Evolutionary conservation across 2,888 invertebrate genomes (phyloP), one percentile per base, ranked within the genome.

Genomic region (Odiellus spinosus): DNA sequence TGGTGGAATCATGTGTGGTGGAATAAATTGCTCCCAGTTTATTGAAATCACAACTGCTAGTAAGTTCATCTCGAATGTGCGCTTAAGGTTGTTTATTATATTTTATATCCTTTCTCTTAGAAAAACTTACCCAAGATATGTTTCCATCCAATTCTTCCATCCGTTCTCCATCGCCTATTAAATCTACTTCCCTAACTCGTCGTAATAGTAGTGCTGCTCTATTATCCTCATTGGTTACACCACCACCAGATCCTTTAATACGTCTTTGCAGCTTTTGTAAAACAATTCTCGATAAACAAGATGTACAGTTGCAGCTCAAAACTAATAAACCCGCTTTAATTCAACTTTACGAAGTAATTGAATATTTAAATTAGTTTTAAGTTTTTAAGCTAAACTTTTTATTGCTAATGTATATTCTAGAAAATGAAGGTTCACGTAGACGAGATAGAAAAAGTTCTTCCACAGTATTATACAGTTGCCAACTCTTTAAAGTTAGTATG

Each of bases 1-100:
- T 49, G 95, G 95, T 1, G 82, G 84, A 47, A 79, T 95, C 50
- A 80, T 93, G 74, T 95, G 95, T 64, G 76, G 86, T 62, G n/a
- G n/a, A n/a, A n/a, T n/a, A n/a, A 80, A 82, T 58, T 95, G 95
- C 64, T 91, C 91, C 1, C 70, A 78, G 58, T 91, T 88, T 66
- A 70, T 95, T 56, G 74, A 82, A 40, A 71, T 84, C 53, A 73
- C 77, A 56, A 74, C 77, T 64, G 91, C 88, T 47, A 62, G 67
- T 67, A 58, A 61, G 46, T 48, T 20, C 5, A 18, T 39, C 2
- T 41, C 21, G 3, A 35, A 4, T n/a, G 14, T 35, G 14, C 14
- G 3, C 12, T 35, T 3, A 2, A 3, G 12, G 35, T 2, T 3
- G 35, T 35, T 35, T 35, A 12, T 35, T 35, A 4, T 35, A 3